Conservation (phyloP, 2,113 vertebrate genomes). For the Eulemur macaco region DNA sequence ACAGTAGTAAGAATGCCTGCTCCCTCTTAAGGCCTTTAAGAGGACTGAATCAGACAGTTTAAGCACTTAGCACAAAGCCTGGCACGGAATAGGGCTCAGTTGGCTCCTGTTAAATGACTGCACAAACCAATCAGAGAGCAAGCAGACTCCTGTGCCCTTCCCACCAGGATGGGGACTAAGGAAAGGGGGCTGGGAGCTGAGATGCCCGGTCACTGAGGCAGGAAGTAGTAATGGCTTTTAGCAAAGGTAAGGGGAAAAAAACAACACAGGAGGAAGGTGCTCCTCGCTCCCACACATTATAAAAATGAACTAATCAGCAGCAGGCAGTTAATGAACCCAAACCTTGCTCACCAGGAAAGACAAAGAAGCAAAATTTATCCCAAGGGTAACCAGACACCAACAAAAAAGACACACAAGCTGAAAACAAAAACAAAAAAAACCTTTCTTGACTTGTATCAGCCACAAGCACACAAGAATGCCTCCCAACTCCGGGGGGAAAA, state of each 20-base stretch:
- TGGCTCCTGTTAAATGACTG: not conserved
- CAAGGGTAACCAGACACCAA: not conserved
- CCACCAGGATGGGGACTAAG: not conserved
- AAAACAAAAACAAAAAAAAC: not conserved
- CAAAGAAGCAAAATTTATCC: constrained; percentile 6
- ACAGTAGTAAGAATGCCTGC: not conserved
- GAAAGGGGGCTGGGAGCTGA: not conserved
- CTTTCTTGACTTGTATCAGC: not conserved
- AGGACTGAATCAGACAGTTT: not conserved
- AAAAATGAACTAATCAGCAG: not conserved
- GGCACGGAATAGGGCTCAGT: not conserved
- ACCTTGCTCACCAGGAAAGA: not conserved
- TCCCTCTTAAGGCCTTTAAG: not conserved
- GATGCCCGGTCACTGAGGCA: not conserved
- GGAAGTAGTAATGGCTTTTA: constrained; percentile 9
- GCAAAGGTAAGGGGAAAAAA: not conserved
- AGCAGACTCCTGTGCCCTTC: not conserved
- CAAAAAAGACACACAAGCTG: not conserved
- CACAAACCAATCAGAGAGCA: not conserved
- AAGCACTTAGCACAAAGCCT: not conserved
- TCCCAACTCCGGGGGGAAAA: not conserved
- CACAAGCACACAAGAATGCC: not conserved
- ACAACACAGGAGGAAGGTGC: not conserved
- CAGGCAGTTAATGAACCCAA: constrained; percentile 21
- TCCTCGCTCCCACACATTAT: not conserved